Conservation (phyloP, 2,797 vertebrate genomes). For the Alauda arvensis region DNA sequence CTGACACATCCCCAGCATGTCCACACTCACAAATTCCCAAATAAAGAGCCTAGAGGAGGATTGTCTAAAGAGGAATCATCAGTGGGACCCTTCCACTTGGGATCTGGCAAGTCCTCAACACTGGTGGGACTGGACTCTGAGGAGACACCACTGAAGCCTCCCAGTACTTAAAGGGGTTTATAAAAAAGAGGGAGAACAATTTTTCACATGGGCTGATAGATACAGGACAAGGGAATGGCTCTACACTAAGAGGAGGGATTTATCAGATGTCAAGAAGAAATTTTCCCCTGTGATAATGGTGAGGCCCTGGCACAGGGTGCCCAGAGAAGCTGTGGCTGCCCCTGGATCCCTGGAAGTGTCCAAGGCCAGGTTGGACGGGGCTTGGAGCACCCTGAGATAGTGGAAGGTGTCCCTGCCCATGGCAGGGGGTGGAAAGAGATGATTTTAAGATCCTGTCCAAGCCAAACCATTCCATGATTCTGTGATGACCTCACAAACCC, state of each 20-base stretch:
- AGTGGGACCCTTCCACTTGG: neutral
- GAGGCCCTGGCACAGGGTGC: neutral
- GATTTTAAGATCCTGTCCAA: neutral
- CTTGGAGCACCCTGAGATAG: neutral
- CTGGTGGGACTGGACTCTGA: neutral
- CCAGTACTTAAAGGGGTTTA: neutral
- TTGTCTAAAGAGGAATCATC: neutral
- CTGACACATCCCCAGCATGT: rapidly evolving
- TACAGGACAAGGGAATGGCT: neutral
- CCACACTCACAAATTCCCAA: neutral
- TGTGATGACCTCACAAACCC: neutral
- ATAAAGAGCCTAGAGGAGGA: neutral
- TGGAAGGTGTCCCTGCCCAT: neutral
- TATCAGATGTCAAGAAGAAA: neutral
- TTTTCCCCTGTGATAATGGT: neutral
- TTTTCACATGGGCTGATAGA: neutral
- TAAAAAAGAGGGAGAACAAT: neutral
- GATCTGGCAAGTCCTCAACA: neutral
- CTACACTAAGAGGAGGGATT: neutral
- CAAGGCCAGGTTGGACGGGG: rapidly evolving
- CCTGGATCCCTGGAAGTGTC: neutral
- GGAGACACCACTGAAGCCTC: neutral
- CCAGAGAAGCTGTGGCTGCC: neutral
- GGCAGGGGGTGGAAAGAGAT: neutral
- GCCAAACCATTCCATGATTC: neutral